Evolutionary conservation across 2,113 vertebrate genomes (phyloP), one percentile per base, ranked within the genome.

Genomic region (Hymenochirus boettgeri): DNA sequence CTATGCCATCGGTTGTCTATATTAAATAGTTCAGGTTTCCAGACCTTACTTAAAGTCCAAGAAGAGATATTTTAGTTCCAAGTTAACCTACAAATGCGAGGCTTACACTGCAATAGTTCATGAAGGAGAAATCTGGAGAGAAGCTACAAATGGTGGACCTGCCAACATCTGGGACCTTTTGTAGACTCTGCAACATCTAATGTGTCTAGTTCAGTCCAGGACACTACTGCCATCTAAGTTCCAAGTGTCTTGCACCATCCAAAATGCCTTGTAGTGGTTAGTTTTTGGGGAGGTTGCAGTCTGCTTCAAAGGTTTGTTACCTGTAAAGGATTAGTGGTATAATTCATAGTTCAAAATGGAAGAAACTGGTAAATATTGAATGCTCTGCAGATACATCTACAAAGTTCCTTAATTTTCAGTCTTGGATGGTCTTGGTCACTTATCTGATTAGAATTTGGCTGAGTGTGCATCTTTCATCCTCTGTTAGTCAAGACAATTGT

Each of bases 11-110:
- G 23, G 17, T 57, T 48, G 46, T 60, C 51, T 31, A n/a, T 60
- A 60, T 69, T 69, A 69, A 69, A 69, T 60, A 69, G 35, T 58
- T 57, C 23, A 55, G 65, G 65, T 69, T 60, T 69, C 57, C 65
- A 69, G 64, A 69, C 65, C 57, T 57, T 69, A 60, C 65, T 66
- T 66, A 60, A 18, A 69, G 48, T 69, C 48, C 56, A 53, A 1
- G 17, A 35, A 7, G 55, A 50, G 22, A n/a, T 31, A 26, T 51
- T n/a, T 9, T n/a, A 31, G 29, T 31, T 31, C 5, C 29, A n/a
- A n/a, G n/a, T n/a, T n/a, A n/a, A n/a, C 17, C 29, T 15, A 18
- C 21, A 60, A 11, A 11, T n/a, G 4, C 19, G 46, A 29, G 21
- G 22, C 6, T 17, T 10, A 8, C 22, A 59, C 29, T 18, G 1